phyloP scores from a whole-genome alignment of 2,888 invertebrate species.

The Marasmarcha lunaedactyla region DNA sequence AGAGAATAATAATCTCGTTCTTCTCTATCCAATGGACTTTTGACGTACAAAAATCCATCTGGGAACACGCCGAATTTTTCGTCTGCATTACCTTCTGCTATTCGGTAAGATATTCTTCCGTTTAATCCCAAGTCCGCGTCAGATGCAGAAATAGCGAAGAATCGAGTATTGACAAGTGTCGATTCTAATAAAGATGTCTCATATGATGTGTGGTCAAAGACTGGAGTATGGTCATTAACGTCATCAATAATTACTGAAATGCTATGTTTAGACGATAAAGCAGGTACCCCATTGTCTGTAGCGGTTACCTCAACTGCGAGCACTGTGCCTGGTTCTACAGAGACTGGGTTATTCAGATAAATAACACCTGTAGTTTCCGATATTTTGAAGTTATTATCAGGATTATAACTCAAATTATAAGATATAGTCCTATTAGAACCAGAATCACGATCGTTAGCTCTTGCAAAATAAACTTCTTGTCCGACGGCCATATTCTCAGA shows the following conservation, averaged over 20 bases:
- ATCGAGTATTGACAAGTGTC: constrained; percentile 89
- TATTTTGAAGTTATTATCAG: constrained; percentile 85
- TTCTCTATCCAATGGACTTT: constrained; percentile 88
- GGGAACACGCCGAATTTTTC: constrained; percentile 94
- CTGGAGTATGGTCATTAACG: constrained; percentile 95
- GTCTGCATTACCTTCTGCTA: constrained; percentile 88
- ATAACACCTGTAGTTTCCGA: constrained; percentile 90
- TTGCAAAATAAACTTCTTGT: constrained; percentile 89
- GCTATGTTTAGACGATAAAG: constrained; percentile 80
- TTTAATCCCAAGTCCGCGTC: constrained; percentile 89
- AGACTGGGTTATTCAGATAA: constrained; percentile 84
- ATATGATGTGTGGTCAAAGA: constrained; percentile 91
- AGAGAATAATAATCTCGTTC: constrained; percentile 91
- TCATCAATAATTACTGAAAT: constrained; percentile 83
- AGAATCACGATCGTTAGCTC: constrained; percentile 88
- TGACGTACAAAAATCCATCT: constrained; percentile 92
- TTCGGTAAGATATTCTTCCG: constrained; percentile 83
- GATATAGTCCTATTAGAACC: constrained; percentile 89
- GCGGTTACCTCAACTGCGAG: constrained; percentile 85
- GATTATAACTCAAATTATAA: constrained; percentile 84
- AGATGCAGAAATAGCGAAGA: constrained; percentile 89
- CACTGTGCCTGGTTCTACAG: constrained; percentile 77
- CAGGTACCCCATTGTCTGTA: constrained; percentile 83
- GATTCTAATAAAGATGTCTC: constrained; percentile 93
- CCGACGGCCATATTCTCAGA: constrained; percentile 94